Evolutionary conservation across 2,113 vertebrate species (phyloP), one percentile per base, ranked within the genome.

Genomic region (Miniopterus natalensis): DNA sequence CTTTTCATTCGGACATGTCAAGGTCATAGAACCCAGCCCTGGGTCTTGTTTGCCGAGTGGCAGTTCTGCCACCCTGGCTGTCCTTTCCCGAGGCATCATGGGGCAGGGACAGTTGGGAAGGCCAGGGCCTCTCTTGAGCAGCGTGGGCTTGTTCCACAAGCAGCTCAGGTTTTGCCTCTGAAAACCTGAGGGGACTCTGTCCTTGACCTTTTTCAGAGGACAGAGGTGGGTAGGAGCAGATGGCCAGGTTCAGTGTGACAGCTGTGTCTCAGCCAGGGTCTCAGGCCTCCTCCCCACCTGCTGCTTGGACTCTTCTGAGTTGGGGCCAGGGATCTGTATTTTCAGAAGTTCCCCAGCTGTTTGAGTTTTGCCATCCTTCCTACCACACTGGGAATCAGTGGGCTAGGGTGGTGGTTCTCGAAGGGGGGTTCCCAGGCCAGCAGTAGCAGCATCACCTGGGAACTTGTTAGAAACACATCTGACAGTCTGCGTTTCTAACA

Each of bases 1-100:
- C 25, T 49, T 47, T 75, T 53, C 5, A 1, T 27, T 29, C 36
- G 71, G 65, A n/a, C 12, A 25, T 0, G 0, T 15, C 8, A 3
- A 36, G 21, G 47, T 40, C 17, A 13, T 3, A 0, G 29, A 14
- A 20, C 23, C 45, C 53, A 2, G 36, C 65, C n/a, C 61, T 15
- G 15, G 42, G 53, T 59, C 36, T 47, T 66, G 42, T 65, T 65
- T 73, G 47, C 45, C n/a, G 21, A n/a, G 66, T 79, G 7, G 8
- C 21, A 4, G 23, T 45, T 63, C 63, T 61, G 3, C 18, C 27
- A 15, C 11, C 53, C n/a, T 0, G 3, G 29, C 57, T 18, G 63
- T 51, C 23, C 84, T 68, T 42, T 57, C 55, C 73, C 47, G 18
- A 11, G 27, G 29, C 57, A 23, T 61, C 47, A 2, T 9, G n/a